Evolutionary conservation across 2,797 vertebrate genomes (phyloP), one percentile per base, ranked within the genome.

Genomic region (Pteropus rufus): DNA sequence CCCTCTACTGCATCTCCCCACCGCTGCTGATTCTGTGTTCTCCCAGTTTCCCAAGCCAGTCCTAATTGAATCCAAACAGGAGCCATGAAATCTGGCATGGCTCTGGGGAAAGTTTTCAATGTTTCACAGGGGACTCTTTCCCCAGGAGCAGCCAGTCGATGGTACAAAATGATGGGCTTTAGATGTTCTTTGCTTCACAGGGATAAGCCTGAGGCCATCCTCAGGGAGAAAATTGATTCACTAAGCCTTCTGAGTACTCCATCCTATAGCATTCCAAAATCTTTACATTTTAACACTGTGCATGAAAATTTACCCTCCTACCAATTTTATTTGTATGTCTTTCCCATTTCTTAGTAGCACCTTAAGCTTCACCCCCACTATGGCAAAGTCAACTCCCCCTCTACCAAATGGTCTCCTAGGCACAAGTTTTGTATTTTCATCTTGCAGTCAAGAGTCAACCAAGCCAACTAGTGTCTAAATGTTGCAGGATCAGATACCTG

Each of bases 51-150:
- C 89, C 60, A 91, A 89, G n/a, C 19, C 56, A 52, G 76, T 81
- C 46, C 34, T 93, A 95, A 91, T 65, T 97, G 89, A 67, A 91
- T 72, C 82, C 81, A 89, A 77, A 76, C 54, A 86, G 82, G 69
- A 67, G 70, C 72, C 73, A 56, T 76, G 92, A 84, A 94, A 80
- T 3, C 75, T 77, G 34, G 65, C 39, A 65, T 73, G 52, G 34
- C 85, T 83, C 58, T 69, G 24, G 93, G 72, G 70, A 96, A 95
- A 88, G 10, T 56, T 92, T 89, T 15, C 75, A 81, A 58, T 34
- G 49, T 83, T 67, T 96, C 87, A 44, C 3, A 54, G 56, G n/a
- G 65, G 36, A 86, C 19, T 83, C 60, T 67, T 92, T 95, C n/a
- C 67, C 73, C n/a, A 91, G 46, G 36, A 95, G 23, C 52, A 91